These are phyloP conservation scores for Ischnura elegans DNA, from an alignment of 2,888 invertebrate species.

Conservation along the genomic window DNA sequence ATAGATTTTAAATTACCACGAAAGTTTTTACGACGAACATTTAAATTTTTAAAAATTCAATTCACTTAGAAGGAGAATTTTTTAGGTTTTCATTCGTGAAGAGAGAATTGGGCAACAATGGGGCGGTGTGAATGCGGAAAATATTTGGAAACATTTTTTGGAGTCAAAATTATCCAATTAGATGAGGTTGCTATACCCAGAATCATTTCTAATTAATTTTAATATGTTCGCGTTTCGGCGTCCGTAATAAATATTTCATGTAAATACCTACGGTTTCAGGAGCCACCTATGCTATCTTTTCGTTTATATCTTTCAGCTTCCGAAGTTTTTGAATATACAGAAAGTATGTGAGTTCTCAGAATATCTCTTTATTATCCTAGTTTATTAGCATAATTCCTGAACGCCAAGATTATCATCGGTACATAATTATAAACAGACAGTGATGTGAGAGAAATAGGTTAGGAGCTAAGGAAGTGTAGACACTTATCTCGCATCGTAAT, in stretches of 20 bases:
- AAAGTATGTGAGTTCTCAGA: no score
- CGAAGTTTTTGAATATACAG: neutral
- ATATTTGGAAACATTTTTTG: neutral
- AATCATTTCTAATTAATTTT: neutral
- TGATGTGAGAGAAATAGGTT: neutral
- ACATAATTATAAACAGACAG: neutral
- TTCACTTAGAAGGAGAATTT: no score
- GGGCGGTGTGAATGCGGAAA: neutral
- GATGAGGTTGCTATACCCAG: neutral
- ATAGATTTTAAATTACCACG: no score
- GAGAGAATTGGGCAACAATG: neutral
- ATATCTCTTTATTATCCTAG: neutral
- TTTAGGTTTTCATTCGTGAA: no score
- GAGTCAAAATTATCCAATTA: neutral
- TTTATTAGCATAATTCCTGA: neutral
- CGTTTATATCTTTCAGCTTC: slow-evolving; percentile 12
- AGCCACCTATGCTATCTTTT: neutral
- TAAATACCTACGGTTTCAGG: neutral
- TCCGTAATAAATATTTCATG: neutral
- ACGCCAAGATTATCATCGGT: neutral
- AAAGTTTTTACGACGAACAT: no score
- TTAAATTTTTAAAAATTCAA: neutral
- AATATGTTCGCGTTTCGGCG: neutral
- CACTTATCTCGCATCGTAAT: no score
- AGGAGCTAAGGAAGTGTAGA: neutral